Evolutionary conservation across 2,888 invertebrate species (phyloP), one percentile per base, ranked within the genome.

Genomic region (Monopis laevigella): DNA sequence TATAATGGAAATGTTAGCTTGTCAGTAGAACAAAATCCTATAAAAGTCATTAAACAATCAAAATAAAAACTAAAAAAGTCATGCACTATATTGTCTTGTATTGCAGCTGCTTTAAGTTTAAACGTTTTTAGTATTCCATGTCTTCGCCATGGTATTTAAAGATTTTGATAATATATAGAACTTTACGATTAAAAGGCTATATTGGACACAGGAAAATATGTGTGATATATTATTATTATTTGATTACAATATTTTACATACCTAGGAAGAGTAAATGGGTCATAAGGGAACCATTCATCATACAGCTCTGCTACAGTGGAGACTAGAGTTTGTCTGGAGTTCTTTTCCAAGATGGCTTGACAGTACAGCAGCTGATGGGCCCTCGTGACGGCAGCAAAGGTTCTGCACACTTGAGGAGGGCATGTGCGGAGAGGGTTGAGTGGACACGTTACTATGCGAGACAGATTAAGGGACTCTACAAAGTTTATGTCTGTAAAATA

Each of bases 361-460:
- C 97, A 97, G 70, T 96, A 97, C 0, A 91, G 94, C 40, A 98
- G 81, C 59, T 97, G 96, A 63, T 95, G 92, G 7, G 88, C 84
- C 39, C 92, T 84, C 0, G 93, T 90, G 1, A 93, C 86, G 0
- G 89, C 86, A 0, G 93, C 89, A 67, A 96, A 95, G 13, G 89
- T 88, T 46, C 89, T 87, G 0, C 88, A 88, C 11, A 95, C 88
- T 1, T 88, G 86, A 0, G 88, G 84, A 27, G 89, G 84, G 59
- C 96, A 96, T 1, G 89, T 86, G 41, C 89, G 84, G 13, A 98
- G 78, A 0, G 98, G 98, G 73, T 98, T 98, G 45, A 98, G 80
- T 21, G 86, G 82, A 52, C 92, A 90, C 0, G 91, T 92, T 1
- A 97, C 90, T 18, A 98, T 85, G 41, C 93, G 89, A 0, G 92